Conservation (phyloP, 1,140 invertebrate genomes). For the Drosophila willistoni region DNA sequence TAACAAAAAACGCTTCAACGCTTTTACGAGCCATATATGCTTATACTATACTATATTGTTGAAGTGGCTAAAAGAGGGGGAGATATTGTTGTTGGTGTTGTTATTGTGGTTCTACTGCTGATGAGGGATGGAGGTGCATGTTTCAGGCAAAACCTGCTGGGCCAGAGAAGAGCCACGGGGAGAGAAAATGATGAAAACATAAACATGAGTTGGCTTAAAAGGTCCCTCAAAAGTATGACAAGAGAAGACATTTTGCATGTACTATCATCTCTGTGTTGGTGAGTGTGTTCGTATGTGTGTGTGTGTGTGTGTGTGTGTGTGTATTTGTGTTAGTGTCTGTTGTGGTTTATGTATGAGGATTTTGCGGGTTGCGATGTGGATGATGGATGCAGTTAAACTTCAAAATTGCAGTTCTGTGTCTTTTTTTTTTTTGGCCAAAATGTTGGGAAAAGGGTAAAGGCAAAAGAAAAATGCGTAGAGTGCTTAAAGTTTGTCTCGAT, state of each 20-base stretch:
- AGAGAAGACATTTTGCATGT: constrained; percentile 10
- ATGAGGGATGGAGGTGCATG: neutral
- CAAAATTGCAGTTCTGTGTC: constrained; percentile 19
- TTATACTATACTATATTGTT: neutral
- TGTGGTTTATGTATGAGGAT: neutral
- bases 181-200: constrained; percentile 28
- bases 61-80: neutral
- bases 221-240: constrained; percentile 16
- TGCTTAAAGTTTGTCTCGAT: constrained; percentile 16
- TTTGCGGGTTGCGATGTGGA: neutral
- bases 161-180: neutral
- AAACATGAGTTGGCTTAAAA: constrained; percentile 51
- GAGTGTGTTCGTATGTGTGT: neutral
- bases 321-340: neutral
- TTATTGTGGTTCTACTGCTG: neutral
- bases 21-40: constrained; percentile 41
- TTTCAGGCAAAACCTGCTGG: neutral
- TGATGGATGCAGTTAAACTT: constrained; percentile 11
- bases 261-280: neutral
- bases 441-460: neutral
- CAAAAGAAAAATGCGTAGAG: neutral
- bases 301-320: neutral
- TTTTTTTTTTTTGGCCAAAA: neutral
- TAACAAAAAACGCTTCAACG: constrained; percentile 23
- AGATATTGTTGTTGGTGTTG: neutral